Evolutionary conservation across 2,888 invertebrate species (phyloP).

Genomic region (Pseudanteris insignis): DNA sequence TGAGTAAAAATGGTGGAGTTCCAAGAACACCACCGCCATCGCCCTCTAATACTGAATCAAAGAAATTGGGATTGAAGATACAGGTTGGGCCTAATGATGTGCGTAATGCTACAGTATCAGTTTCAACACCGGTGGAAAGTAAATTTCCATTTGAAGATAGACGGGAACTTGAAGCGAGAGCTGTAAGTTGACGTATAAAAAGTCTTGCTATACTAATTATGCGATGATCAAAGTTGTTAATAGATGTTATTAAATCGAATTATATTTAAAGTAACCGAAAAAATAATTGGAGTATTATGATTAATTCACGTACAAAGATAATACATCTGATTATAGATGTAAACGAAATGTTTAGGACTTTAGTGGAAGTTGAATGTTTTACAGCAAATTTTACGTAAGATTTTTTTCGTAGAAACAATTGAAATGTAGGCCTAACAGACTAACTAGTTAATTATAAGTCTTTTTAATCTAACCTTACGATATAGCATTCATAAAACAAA

Average conservation of each 20-base stretch:
- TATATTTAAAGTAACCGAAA: no score
- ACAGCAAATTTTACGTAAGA: constrained; percentile 26
- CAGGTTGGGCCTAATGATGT: constrained; percentile 63
- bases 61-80: constrained; percentile 59
- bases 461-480: no score
- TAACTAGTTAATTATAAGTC: no score
- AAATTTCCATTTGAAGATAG: constrained; percentile 58
- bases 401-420: constrained; percentile 4
- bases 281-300: no score
- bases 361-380: constrained; percentile 26
- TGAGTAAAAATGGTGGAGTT: constrained; percentile 56
- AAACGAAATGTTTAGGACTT: no score
- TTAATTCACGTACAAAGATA: no score
- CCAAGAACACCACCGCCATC: constrained; percentile 60
- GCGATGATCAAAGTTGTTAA: no score
- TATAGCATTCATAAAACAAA: no score
- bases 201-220: no score
- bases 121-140: constrained; percentile 63
- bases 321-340: no score
- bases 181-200: constrained; percentile 51
- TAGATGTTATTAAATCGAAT: no score
- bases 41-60: constrained; percentile 57
- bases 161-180: constrained; percentile 47
- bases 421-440: no score
- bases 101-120: constrained; percentile 62